Evolutionary conservation across 2,113 vertebrate species (phyloP).

Genomic region (Mesitornis unicolor): DNA sequence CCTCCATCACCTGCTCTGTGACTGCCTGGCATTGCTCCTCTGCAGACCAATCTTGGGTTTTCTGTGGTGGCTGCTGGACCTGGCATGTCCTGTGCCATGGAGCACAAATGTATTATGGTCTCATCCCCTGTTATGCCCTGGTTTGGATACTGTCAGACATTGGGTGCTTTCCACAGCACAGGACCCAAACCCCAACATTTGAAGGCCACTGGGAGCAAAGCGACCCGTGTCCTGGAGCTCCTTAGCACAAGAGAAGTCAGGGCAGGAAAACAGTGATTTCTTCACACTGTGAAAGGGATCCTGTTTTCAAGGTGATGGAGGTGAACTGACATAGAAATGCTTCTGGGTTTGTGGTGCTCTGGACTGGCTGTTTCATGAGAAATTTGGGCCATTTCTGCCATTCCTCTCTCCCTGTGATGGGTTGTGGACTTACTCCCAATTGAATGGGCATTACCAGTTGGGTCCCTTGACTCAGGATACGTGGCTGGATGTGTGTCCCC

Average conservation of each 20-base stretch:
- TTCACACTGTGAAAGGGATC: neutral
- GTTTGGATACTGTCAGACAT: fast-evolving
- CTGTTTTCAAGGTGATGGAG: neutral
- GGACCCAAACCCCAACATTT: neutral
- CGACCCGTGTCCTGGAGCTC: neutral
- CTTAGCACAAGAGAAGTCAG: fast-evolving
- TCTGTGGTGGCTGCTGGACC: fast-evolving
- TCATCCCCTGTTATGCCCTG: fast-evolving
- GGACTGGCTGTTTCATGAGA: neutral
- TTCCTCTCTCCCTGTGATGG: neutral
- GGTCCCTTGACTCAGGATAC: neutral
- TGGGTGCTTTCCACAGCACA: fast-evolving
- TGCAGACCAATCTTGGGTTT: neutral
- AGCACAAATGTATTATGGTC: fast-evolving
- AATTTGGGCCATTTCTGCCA: neutral
- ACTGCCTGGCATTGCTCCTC: neutral
- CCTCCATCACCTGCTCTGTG: neutral
- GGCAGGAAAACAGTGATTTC: neutral
- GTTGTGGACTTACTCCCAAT: neutral
- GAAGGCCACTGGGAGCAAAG: neutral
- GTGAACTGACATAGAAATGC: neutral
- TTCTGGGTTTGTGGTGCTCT: neutral
- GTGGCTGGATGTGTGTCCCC: neutral
- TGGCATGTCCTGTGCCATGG: neutral
- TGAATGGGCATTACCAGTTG: fast-evolving